Evolutionary conservation across 2,888 invertebrate species (phyloP), one percentile per base, ranked within the genome.

Genomic region (Hylaea fasciaria): DNA sequence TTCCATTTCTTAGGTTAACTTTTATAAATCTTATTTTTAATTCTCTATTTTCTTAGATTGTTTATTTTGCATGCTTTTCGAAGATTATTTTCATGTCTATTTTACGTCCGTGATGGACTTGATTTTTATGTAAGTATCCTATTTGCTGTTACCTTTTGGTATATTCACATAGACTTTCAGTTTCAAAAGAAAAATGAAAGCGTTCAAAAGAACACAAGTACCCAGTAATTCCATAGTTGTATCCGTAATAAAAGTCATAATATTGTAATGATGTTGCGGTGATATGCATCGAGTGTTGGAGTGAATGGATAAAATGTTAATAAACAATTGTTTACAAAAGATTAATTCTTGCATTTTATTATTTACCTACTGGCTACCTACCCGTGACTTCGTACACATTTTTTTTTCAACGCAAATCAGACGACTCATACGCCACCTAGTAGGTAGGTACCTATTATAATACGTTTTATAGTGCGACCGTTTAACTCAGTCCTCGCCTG

Each of bases 281-380:
- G 87, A 87, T 85, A 83, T 86, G 87, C 87, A 86, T 83, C 83
- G 83, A 90, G 85, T 66, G 65, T 66, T 51, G 68, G 64, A 70
- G 69, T 63, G 64, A 68, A 70, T 70, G 86, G 87, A 88, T 92
- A 92, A 92, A 90, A 92, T 92, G 92, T 92, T 92, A 92, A 92
- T 91, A 92, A 92, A 92, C 91, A 92, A 92, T 93, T 93, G 93
- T 93, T 93, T 92, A 93, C 91, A 92, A 92, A 92, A 93, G 89
- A 92, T 89, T 86, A 86, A 70, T 70, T 64, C 65, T 66, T 63
- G 75, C 63, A 82, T 90, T 90, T 91, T 74, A 83, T 85, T 91
- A 47, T 51, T 60, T 35, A 37, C 17, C 55, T 47, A 28, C n/a
- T 37, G n/a, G 12, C 12, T 3, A 37, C 37, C 11, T n/a, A n/a